A percentile compares a stretch with the other conserved stretches of the same genome.
Evolutionary conservation across 2,888 invertebrate genomes (phyloP).

Genomic region (Habrosyne pyritoides): DNA sequence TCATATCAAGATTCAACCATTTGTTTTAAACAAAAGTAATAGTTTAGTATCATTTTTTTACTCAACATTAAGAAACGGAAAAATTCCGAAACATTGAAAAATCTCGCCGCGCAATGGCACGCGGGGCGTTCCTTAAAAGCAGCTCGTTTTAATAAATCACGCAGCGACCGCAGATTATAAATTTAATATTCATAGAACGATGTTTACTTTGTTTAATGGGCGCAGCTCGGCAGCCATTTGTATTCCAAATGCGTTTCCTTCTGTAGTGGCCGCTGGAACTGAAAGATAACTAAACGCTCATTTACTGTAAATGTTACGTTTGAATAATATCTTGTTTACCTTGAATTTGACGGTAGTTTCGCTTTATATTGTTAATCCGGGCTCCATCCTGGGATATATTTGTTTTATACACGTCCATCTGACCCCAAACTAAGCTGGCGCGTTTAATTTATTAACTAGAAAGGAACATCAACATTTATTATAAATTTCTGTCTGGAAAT

Average conservation of each 20-base stretch:
- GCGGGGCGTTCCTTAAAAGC: conserved; percentile 13
- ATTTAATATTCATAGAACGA: conserved; percentile 52
- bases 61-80: neutral
- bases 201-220: conserved; percentile 26
- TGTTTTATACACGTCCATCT: too few relatives aligned
- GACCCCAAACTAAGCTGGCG: too few relatives aligned
- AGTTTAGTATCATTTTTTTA: too few relatives aligned
- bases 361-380: too few relatives aligned
- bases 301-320: neutral
- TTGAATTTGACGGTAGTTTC: too few relatives aligned
- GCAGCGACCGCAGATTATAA: conserved; percentile 42
- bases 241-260: conserved; percentile 17
- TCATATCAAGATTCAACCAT: too few relatives aligned
- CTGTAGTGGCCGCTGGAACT: conserved; percentile 8
- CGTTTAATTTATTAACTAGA: too few relatives aligned
- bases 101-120: neutral
- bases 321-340: neutral
- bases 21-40: too few relatives aligned
- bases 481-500: too few relatives aligned
- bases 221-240: conserved; percentile 28
- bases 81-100: neutral
- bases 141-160: conserved; percentile 42
- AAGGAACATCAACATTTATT: too few relatives aligned
- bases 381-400: too few relatives aligned
- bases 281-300: neutral